Conservation (phyloP, 2,113 vertebrate species). For the Coptodon bakossiorum region DNA sequence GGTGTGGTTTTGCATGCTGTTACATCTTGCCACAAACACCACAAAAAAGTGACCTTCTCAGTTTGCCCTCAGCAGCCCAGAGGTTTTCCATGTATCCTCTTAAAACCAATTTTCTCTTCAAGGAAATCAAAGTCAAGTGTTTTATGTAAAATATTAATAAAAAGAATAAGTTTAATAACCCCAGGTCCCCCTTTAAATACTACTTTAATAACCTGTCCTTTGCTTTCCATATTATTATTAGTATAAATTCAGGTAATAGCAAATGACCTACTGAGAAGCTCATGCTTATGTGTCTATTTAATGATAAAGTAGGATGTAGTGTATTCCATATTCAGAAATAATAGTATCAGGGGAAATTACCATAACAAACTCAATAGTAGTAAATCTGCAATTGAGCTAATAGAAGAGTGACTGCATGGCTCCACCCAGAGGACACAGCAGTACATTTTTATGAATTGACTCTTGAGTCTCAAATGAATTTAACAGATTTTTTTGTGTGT, state of each 20-base stretch:
- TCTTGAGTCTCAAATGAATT: not conserved
- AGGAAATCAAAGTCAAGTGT: not conserved
- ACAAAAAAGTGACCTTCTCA: not conserved
- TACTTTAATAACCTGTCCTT: not conserved
- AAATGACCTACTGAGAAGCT: not conserved
- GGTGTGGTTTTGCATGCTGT: not conserved
- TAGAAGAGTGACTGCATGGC: slow-evolving; percentile 36
- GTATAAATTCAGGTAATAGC: not conserved
- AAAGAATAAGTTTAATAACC: not conserved
- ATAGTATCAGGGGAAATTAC: not conserved
- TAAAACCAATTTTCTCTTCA: not conserved
- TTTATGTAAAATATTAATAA: not conserved
- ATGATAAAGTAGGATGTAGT: not conserved
- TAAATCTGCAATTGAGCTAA: not conserved
- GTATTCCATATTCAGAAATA: not conserved
- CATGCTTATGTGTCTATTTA: not conserved
- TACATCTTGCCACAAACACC: not conserved
- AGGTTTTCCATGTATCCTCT: not conserved
- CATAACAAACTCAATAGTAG: not conserved
- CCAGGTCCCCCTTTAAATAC: not conserved
- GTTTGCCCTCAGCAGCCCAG: not conserved
- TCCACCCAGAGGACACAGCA: slow-evolving; percentile 53
- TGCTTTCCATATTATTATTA: not conserved
- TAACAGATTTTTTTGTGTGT: not conserved
- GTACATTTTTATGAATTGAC: not conserved